Base-by-base conservation (phyloP, 2,888 invertebrate genomes). In the Sepiola atlantica region DNA sequence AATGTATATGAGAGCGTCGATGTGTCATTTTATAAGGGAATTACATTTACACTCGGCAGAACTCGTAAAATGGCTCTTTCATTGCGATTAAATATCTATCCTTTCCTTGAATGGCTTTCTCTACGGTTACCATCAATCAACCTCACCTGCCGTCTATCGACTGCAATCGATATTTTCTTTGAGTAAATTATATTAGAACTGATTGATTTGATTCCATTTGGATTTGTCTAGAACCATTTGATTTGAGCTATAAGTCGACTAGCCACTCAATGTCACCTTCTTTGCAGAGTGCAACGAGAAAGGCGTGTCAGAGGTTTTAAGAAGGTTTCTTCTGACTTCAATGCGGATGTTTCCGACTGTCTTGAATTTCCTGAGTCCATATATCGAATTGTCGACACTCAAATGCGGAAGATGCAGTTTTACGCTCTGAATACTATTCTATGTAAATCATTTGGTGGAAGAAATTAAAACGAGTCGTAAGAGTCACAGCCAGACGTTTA, bases 171-270 rank as follows among this genome's bases (percentile, higher is more conserved):
- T 77, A 77, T 32, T 77, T 77, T 77, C 77, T 77, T n/a, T n/a
- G 77, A 77, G n/a, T n/a, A 77, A 77, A 77, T 77, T 77, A 32
- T 32, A 77, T 77, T 32, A 77, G 77, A n/a, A n/a, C 32, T 77
- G 77, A 77, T 77, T 77, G 77, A 77, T 77, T 77, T 32, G n/a
- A 32, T n/a, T 77, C 77, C 77, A 77, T 77, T 77, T 77, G n/a
- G 32, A 77, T 77, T 77, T 16, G 77, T 77, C 77, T 77, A 77
- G 77, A n/a, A n/a, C 77, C 77, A 77, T 77, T 77, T 77, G n/a
- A 77, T 77, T 77, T n/a, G 77, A 32, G 14, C 16, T 12, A n/a
- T 77, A 77, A n/a, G n/a, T 32, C 32, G 77, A 77, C n/a, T n/a
- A n/a, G 77, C 77, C n/a, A 77, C n/a, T 77, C 77, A 77, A 77